Evolutionary conservation across 2,113 vertebrate genomes (phyloP).

Genomic region (Rousettus leschenaultii): DNA sequence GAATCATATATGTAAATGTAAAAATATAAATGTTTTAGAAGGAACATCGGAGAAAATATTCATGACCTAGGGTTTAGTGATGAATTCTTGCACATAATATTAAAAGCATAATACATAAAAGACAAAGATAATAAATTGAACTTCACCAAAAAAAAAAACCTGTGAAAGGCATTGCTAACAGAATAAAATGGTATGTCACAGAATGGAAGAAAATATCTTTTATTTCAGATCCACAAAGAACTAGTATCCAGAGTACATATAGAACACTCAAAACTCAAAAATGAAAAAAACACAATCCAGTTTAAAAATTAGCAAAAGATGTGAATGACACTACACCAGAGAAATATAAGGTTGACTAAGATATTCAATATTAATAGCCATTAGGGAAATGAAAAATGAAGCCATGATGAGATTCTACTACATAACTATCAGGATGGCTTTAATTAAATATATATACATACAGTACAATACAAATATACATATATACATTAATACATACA

Average conservation of each 20-base stretch:
- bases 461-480: background rate
- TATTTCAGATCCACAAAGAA: background rate
- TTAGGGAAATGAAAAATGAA: background rate
- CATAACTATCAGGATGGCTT: background rate
- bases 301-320: background rate
- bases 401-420: background rate
- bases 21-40: background rate
- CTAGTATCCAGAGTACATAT: background rate
- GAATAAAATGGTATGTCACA: background rate
- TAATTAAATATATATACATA: background rate
- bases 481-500: too few relatives aligned
- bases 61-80: background rate
- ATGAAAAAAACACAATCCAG: background rate
- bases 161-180: background rate
- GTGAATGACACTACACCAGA: background rate
- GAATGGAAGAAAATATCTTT: background rate
- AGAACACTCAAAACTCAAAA: background rate
- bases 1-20: background rate
- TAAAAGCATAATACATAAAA: background rate
- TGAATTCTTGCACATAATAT: background rate
- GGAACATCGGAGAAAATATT: background rate
- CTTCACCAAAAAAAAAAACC: background rate
- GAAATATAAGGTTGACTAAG: background rate
- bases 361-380: background rate
- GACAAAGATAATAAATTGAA: background rate